Evolutionary conservation across 23 tunicate species (phyloP), one percentile per base, ranked within the genome.

Genomic region (Pegea sp.): DNA sequence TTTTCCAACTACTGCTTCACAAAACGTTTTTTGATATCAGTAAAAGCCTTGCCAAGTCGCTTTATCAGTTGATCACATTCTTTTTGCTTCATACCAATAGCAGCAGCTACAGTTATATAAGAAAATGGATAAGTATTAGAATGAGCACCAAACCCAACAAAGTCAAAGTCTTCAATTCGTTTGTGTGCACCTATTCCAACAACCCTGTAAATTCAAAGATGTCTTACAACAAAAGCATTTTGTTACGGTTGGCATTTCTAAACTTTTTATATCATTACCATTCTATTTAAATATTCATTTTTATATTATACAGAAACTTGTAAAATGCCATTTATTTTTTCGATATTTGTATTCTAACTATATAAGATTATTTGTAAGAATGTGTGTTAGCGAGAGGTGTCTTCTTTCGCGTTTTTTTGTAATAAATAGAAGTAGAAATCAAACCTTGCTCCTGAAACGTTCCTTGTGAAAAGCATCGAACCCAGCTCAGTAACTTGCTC

Each of bases 401-500:
- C n/a, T n/a, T n/a, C n/a, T n/a, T n/a, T n/a, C n/a, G n/a, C n/a
- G 46, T 38, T 38, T 8, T 16, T 11, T 38, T 11, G 13, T 38
- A 38, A 38, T 16, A 38, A 38, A 8, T 38, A 8, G 16, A 16
- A 38, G 46, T 38, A 16, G 16, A 38, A 38, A 38, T 59, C 24
- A 42, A 42, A 81, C 94, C 94, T 68, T 30, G 93, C 62, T 2
- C 99, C 99, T 2, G 96, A 64, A 0, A 91, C 68, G 22, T 64
- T 30, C 4, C 99, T 31, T 20, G 93, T 91, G 52, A 78, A 79
- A 66, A 91, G 49, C 93, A 79, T 91, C 27, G 93, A 78, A 0
- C 99, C 99, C 31, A 91, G 21, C 34, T 91, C 86, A n/a, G 86
- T 79, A 28, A 72, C 72, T 16, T 52, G 61, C 11, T 27, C 53